Conservation (phyloP, 2,797 vertebrate species). For the Diceros bicornis region DNA sequence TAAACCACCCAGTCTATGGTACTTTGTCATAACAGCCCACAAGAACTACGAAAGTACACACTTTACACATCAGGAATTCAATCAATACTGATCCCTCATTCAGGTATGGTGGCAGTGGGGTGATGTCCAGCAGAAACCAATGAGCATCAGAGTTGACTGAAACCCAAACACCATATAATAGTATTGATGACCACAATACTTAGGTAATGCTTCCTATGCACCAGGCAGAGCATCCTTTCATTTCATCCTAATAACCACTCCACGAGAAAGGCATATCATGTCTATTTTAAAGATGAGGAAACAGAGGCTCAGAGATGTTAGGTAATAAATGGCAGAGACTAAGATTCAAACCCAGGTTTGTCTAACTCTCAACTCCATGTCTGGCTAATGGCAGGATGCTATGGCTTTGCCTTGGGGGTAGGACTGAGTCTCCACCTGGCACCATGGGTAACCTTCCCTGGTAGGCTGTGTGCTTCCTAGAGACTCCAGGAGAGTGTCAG, state of each 20-base stretch:
- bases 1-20: too few relatives aligned
- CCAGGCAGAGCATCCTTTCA: background rate
- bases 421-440: background rate
- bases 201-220: background rate
- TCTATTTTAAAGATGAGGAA: background rate
- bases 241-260: background rate
- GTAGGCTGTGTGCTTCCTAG: background rate
- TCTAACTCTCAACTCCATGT: background rate
- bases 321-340: background rate
- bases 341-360: background rate
- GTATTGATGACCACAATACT: background rate
- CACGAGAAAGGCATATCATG: background rate
- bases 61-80: background rate
- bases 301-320: background rate
- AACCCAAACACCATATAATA: background rate
- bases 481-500: background rate
- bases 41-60: background rate
- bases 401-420: background rate
- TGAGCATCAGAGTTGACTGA: background rate
- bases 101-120: background rate
- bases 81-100: accelerated
- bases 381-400: background rate
- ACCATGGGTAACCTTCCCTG: background rate
- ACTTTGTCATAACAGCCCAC: background rate
- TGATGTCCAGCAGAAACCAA: background rate